These are phyloP conservation scores for Molossus molossus DNA, from an alignment of 2,797 vertebrate species.

Conservation along the genomic window DNA sequence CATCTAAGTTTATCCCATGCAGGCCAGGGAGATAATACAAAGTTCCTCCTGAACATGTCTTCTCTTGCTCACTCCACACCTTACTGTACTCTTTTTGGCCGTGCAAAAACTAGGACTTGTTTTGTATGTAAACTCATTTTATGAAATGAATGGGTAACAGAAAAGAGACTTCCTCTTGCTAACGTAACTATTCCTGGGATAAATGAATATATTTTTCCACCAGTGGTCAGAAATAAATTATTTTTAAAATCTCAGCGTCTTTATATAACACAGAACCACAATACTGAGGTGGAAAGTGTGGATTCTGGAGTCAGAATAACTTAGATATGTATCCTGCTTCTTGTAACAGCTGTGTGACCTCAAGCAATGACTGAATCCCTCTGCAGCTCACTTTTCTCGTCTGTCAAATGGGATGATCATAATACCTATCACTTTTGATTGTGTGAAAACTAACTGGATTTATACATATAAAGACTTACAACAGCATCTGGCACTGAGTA, in stretches of 20 bases:
- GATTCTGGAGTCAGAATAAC: conserved; percentile 6
- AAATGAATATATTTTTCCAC: conserved; percentile 68
- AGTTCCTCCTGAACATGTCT: not conserved
- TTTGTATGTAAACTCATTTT: conserved; percentile 71
- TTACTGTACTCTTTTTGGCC: not conserved
- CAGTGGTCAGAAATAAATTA: conserved; percentile 63
- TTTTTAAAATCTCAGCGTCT: conserved; percentile 70
- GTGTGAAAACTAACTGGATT: not conserved
- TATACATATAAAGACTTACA: not conserved
- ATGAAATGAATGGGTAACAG: conserved; percentile 71
- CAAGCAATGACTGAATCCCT: not conserved
- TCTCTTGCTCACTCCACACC: not conserved
- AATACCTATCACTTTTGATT: not conserved
- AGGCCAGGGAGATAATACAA: not conserved
- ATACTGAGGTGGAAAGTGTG: conserved; percentile 50
- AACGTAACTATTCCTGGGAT: conserved; percentile 67
- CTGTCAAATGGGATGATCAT: not conserved
- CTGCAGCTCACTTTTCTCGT: not conserved
- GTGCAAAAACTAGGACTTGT: conserved; percentile 39
- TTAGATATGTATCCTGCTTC: not conserved
- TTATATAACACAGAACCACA: conserved; percentile 59
- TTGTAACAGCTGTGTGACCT: conserved; percentile 53
- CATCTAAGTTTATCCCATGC: not conserved
- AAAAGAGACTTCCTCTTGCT: conserved; percentile 68
- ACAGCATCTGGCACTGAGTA: not conserved